phyloP scores from a whole-genome alignment of 23 tunicate genomes.

The Botrylloides violaceus region DNA sequence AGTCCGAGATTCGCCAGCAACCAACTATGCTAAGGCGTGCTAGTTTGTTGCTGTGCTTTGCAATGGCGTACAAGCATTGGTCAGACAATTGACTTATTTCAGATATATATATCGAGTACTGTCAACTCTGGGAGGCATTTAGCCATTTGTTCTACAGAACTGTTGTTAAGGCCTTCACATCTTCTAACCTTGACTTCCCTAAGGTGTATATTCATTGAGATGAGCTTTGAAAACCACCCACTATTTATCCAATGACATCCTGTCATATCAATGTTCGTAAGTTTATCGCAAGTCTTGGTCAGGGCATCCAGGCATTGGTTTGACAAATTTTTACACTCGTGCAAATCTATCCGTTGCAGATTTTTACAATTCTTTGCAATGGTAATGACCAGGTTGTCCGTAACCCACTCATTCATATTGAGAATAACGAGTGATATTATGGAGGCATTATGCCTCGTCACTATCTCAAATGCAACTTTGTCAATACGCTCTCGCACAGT shows the following conservation, averaged over 20 bases:
- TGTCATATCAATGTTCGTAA: background rate
- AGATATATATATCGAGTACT: background rate
- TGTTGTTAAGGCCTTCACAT: constrained; percentile 2
- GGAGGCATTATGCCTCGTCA: background rate
- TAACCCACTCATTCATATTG: background rate
- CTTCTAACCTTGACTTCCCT: background rate
- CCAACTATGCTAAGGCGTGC: background rate
- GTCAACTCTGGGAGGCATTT: background rate
- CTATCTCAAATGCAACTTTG: background rate
- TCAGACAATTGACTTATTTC: constrained; percentile 7
- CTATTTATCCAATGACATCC: constrained; percentile 7
- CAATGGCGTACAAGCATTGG: constrained; percentile 3
- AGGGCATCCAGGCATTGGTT: background rate
- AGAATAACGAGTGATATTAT: constrained; percentile 2
- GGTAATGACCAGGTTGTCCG: constrained; percentile 7
- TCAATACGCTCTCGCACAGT: background rate
- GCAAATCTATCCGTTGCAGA: background rate
- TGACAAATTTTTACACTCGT: background rate
- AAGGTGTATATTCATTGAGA: background rate
- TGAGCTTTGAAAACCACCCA: background rate
- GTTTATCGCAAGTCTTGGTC: background rate
- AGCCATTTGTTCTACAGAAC: constrained; percentile 9
- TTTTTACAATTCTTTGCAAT: background rate
- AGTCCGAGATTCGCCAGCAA: constrained; percentile 12
- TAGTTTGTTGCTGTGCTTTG: constrained; percentile 6